Conservation (phyloP, 1,140 invertebrate species). For the Apis dorsata region DNA sequence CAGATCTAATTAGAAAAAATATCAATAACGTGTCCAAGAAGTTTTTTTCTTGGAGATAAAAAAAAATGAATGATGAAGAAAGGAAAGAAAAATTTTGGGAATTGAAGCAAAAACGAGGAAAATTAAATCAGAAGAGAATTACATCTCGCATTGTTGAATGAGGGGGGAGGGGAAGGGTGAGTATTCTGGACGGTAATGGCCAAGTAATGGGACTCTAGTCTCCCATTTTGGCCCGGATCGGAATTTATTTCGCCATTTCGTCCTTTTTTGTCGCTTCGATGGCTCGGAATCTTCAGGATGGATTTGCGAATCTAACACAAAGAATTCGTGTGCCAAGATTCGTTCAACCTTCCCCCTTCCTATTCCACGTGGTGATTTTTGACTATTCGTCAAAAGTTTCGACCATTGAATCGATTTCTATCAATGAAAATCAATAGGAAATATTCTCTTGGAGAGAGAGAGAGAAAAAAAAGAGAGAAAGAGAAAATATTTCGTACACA, state of each 20-base stretch:
- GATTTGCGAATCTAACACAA: slow-evolving; percentile 12
- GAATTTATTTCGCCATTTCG: slow-evolving; percentile 23
- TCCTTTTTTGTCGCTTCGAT: background rate
- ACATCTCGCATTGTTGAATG: background rate
- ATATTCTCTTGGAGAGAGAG: no score
- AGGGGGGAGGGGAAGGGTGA: background rate
- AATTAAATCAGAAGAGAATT: slow-evolving; percentile 22
- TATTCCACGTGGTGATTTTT: background rate
- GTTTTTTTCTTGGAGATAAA: background rate
- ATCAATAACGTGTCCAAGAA: no score
- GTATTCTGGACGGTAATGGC: slow-evolving; percentile 6
- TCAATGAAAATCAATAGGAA: no score
- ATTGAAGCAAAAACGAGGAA: background rate
- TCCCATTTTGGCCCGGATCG: background rate
- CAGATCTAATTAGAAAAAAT: no score
- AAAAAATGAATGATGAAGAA: background rate
- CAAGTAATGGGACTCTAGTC: slow-evolving; percentile 1
- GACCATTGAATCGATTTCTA: no score
- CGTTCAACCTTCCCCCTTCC: no score
- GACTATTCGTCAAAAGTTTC: background rate
- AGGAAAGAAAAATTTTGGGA: background rate
- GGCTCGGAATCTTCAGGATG: background rate
- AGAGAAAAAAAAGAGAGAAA: no score
- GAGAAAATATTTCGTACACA: no score
- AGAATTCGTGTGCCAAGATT: slow-evolving; percentile 9